phyloP scores from a whole-genome alignment of 2,113 vertebrate species.

The Apeltes quadracus region DNA sequence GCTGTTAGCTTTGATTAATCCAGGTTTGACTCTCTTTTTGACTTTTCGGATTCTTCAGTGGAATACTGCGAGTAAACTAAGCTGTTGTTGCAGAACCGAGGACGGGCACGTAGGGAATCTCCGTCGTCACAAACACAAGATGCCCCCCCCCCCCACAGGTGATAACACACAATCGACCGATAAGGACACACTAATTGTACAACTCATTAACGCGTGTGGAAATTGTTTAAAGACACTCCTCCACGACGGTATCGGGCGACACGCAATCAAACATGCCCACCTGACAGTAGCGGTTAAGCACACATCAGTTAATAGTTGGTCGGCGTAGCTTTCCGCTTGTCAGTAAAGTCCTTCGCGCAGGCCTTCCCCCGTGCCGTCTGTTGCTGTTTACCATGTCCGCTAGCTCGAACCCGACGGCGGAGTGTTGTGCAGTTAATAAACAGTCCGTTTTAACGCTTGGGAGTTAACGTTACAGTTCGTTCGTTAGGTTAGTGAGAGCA shows the following conservation, averaged over 20 bases:
- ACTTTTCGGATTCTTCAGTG: not conserved
- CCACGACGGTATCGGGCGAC: conserved; percentile 4
- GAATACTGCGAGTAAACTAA: not conserved
- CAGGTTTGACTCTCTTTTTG: not conserved
- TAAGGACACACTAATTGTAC: not conserved
- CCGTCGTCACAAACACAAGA: no score
- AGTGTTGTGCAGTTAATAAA: conserved; percentile 21
- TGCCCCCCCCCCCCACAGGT: not conserved
- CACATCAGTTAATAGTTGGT: not conserved
- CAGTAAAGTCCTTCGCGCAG: conserved; percentile 31
- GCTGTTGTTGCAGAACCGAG: no score
- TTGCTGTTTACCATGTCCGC: conserved; percentile 46
- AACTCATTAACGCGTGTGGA: conserved; percentile 34
- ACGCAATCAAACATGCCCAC: not conserved
- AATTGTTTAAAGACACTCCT: conserved; percentile 34
- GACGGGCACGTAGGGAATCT: no score
- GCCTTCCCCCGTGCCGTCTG: conserved; percentile 39
- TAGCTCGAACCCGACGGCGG: conserved; percentile 37
- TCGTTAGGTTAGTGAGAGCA: conserved; percentile 12
- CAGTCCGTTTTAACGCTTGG: conserved; percentile 3
- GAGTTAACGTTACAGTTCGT: not conserved
- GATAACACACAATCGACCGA: not conserved
- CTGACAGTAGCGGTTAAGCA: not conserved
- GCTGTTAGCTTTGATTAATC: not conserved
- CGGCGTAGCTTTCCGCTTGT: conserved; percentile 24